These are phyloP conservation scores for Trichomalopsis sarcophagae DNA, from an alignment of 1,140 invertebrate species.

Conservation along the genomic window DNA sequence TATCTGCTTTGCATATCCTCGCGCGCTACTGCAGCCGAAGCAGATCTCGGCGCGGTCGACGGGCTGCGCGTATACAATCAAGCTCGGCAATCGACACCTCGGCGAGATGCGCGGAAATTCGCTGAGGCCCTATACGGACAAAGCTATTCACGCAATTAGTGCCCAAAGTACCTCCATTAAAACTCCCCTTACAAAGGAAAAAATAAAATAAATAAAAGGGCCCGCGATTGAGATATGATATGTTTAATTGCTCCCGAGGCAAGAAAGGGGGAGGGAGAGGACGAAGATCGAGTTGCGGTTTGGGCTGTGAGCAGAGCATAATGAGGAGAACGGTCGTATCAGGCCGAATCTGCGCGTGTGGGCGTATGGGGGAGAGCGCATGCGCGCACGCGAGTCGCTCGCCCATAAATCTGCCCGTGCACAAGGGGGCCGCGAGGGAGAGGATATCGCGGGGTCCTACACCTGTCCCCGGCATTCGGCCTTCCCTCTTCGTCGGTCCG, in stretches of 20 bases:
- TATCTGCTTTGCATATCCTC: slow-evolving; percentile 14
- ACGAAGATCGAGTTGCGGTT: not conserved
- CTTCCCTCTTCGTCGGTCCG: not conserved
- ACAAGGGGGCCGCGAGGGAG: slow-evolving; percentile 11
- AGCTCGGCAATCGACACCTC: not conserved
- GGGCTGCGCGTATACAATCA: not conserved
- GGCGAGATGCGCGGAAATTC: not conserved
- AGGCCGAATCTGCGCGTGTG: slow-evolving; percentile 35
- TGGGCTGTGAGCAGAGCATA: slow-evolving; percentile 3
- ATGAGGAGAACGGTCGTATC: slow-evolving; percentile 27
- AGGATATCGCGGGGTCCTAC: slow-evolving; percentile 11
- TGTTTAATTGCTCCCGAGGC: slow-evolving; percentile 38
- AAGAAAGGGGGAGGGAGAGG: not conserved
- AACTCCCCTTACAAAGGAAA: not conserved
- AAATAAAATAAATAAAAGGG: not conserved
- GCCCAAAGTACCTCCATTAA: slow-evolving; percentile 31
- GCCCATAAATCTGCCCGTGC: slow-evolving; percentile 19
- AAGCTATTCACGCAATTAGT: slow-evolving; percentile 24
- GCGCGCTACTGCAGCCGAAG: too few relatives aligned
- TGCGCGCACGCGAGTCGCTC: slow-evolving; percentile 13
- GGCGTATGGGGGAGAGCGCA: not conserved
- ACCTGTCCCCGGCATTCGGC: slow-evolving; percentile 13
- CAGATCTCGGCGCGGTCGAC: not conserved
- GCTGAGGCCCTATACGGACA: not conserved
- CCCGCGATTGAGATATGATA: slow-evolving; percentile 45